phyloP scores from a whole-genome alignment of 2,888 invertebrate species.

The Achlya flavicornis region DNA sequence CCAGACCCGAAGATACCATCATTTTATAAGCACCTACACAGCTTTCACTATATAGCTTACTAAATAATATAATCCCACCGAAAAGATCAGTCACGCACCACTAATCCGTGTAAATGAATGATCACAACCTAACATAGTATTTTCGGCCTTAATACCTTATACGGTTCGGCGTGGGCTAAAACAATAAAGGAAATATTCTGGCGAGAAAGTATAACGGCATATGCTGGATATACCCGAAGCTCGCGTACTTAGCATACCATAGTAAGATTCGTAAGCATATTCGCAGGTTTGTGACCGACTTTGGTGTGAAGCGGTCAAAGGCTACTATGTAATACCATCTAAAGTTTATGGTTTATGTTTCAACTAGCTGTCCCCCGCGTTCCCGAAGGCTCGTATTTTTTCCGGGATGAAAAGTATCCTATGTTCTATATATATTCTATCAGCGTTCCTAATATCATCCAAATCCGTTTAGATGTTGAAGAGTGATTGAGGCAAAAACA shows the following conservation, averaged over 20 bases:
- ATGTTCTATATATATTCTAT: too few species aligned
- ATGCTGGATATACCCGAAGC: slow-evolving; percentile 18
- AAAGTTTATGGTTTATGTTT: too few species aligned
- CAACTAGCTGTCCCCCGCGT: too few species aligned
- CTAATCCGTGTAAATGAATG: background rate
- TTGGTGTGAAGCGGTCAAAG: background rate
- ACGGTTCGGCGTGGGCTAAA: slow-evolving; percentile 12
- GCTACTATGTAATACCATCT: background rate
- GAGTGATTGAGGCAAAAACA: too few species aligned
- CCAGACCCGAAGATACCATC: too few species aligned
- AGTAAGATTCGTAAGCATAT: background rate
- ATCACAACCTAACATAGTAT: background rate
- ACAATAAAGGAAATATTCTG: background rate
- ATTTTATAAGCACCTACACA: too few species aligned
- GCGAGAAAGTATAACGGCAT: slow-evolving; percentile 39
- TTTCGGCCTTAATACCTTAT: slow-evolving; percentile 33
- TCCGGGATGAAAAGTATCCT: too few species aligned
- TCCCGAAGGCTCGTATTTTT: too few species aligned
- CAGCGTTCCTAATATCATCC: too few species aligned
- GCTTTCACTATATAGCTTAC: too few species aligned
- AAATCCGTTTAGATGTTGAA: too few species aligned
- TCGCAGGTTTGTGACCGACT: background rate
- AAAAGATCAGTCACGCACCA: background rate
- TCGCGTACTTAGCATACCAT: slow-evolving; percentile 23
- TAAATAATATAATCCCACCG: too few species aligned